Base-by-base conservation (phyloP, 2,113 vertebrate species). In the Tragelaphus scriptus region DNA sequence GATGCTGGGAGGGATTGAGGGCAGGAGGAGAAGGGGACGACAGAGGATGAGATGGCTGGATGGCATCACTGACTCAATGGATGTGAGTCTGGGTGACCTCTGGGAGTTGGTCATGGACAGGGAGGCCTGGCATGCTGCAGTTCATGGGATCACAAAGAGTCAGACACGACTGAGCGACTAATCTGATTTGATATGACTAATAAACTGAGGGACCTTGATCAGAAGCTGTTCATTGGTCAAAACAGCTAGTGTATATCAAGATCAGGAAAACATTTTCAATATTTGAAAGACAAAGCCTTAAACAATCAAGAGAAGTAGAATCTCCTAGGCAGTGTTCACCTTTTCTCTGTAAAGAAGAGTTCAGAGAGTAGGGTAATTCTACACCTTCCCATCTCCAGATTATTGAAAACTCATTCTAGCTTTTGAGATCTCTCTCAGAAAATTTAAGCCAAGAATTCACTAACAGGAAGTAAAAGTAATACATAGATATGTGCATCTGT, bases 251-350 rank as follows among this genome's bases (percentile, higher is more conserved):
- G 8, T 71, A 81, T 55, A n/a, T 61, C 9, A 49, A 49, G 19
- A 68, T 5, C 7, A 9, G 9, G 14, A 71, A 56, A 32, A 21
- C 1, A 59, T 26, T 80, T 7, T 92, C 79, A 40, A 59, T 86
- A n/a, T n/a, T 65, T 94, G 13, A 51, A 53, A 85, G 84, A 81
- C 6, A 47, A 53, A 82, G 2, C 5, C n/a, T 49, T 30, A 10
- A 36, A 17, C 13, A 63, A 28, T 40, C 1, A 65, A 58, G 21
- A 96, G 58, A 28, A 11, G 0, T 1, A 16, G 0, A 26, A 53
- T 94, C 19, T 71, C 5, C 3, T 3, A 7, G 1, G 0, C 0
- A 85, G 5, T 8, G 2, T 3, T 86, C 44, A 53, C 7, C 6
- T 40, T 15, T 81, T 86, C n/a, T 91, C 44, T 28, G 1, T 40